Conservation (phyloP, 2,797 vertebrate genomes). For the Sarcophilus harrisii region DNA sequence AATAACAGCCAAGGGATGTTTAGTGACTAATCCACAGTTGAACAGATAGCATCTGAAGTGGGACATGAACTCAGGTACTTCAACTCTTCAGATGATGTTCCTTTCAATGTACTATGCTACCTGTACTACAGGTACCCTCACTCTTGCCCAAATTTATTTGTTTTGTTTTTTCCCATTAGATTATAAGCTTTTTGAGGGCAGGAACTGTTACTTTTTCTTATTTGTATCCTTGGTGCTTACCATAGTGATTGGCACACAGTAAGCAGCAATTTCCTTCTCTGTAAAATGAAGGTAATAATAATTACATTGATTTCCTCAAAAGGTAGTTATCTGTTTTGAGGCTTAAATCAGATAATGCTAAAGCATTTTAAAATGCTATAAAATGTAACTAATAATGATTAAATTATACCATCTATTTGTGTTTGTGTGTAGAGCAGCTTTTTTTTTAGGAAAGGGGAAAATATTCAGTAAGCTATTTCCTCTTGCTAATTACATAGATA, state of each 20-base stretch:
- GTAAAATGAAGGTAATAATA: background rate
- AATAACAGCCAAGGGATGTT: background rate
- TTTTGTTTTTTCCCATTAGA: background rate
- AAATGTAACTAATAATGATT: background rate
- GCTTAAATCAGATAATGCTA: background rate
- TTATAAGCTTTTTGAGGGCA: background rate
- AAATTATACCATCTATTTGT: background rate
- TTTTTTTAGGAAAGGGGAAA: constrained; percentile 23
- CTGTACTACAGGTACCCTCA: background rate
- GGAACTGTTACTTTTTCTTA: background rate
- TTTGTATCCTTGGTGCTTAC: background rate
- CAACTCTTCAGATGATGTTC: background rate
- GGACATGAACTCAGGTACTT: background rate
- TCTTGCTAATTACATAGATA: constrained; percentile 28
- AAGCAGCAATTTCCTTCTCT: background rate
- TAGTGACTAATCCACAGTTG: background rate
- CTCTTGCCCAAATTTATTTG: background rate
- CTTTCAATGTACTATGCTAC: background rate
- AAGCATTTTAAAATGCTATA: background rate
- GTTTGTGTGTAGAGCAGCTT: background rate
- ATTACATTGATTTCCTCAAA: background rate
- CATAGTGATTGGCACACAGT: background rate
- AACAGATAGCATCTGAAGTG: background rate
- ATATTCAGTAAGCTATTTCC: background rate
- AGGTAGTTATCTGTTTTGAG: background rate